Percentiles rank a stretch among this genome's conserved stretches.
Conservation (phyloP, 2,113 vertebrate species). For the Platichthys flesus region DNA sequence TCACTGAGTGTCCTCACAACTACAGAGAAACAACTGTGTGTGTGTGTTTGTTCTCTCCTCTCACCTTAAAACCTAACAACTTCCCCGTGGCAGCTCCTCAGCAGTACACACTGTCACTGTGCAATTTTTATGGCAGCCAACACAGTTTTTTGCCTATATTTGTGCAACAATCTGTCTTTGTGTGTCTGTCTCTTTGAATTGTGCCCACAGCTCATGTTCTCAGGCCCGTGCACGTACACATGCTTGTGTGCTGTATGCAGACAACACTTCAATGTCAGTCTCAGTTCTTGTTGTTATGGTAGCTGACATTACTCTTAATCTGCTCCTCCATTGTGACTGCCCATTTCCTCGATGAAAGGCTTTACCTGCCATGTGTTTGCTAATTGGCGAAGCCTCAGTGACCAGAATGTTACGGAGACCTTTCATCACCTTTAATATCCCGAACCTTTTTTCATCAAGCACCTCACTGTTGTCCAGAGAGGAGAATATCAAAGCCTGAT, state of each 20-base stretch:
- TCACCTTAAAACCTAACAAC: background rate
- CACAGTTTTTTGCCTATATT: background rate
- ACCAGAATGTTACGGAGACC: constrained; percentile 23
- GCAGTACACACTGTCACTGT: constrained; percentile 25
- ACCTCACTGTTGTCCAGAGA: background rate
- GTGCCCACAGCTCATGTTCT: background rate
- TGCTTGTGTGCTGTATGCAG: too few relatives aligned
- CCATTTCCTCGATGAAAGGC: constrained; percentile 21
- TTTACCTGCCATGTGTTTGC: constrained; percentile 24
- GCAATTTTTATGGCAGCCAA: constrained; percentile 23
- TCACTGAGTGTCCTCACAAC: too few relatives aligned
- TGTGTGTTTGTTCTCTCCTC: constrained; percentile 10
- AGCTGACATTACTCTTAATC: constrained; percentile 15
- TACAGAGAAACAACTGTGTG: background rate
- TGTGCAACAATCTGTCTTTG: constrained; percentile 18
- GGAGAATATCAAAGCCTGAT: constrained; percentile 29
- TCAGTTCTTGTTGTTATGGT: background rate
- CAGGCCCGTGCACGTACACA: background rate
- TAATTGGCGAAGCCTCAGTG: constrained; percentile 42
- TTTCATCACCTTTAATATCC: constrained; percentile 37
- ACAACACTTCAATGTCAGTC: too few relatives aligned
- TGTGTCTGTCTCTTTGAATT: constrained; percentile 16
- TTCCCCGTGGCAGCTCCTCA: constrained; percentile 17
- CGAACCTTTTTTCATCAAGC: constrained; percentile 50
- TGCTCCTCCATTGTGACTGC: constrained; percentile 14